Base-by-base conservation (phyloP, 23 tunicate genomes). In the Ascidia mentula region DNA sequence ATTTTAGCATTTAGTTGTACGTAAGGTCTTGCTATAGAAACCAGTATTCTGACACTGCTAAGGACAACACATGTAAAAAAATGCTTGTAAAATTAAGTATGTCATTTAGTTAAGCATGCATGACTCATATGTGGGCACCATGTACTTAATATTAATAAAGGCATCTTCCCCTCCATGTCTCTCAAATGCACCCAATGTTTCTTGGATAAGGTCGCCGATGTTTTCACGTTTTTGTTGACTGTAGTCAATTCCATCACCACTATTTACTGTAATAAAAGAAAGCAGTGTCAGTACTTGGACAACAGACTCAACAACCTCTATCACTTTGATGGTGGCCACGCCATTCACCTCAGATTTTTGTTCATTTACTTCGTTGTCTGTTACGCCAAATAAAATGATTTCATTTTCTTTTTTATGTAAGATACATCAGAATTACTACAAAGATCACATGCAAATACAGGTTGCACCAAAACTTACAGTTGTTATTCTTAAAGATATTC, bases 51-150 rank as follows among this genome's bases (percentile, higher is more conserved):
- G 65, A 9, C 65, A 53, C 13, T 53, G 65, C 65, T 53, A 9
- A 28, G 22, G 24, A 53, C 65, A 53, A 53, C 4, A 53, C 65
- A 53, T 53, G n/a, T n/a, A n/a, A n/a, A 53, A 53, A 53, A 5
- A 20, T 53, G 65, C 24, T 53, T 9, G 65, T 28, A 53, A 53
- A 26, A 26, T 5, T 53, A 53, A 53, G 24, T 20, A 53, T 9
- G 24, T 26, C 24, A 3, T 53, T 53, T 77, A 96, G 86, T 96
- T 96, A 40, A 96, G 94, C 97, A 96, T 77, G 76, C 99, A 96
- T n/a, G 99, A 96, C 69, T 96, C 99, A 74, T 96, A 96, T 32
- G 99, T 96, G 9, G 99, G 99, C 40, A 96, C 97, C 99, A 96
- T 96, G 78, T 96, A 96, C 76, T 96, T 96, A 90, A 96, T 96